These are phyloP conservation scores for Agriotes lineatus DNA, from an alignment of 2,888 invertebrate species.

Conservation along the genomic window DNA sequence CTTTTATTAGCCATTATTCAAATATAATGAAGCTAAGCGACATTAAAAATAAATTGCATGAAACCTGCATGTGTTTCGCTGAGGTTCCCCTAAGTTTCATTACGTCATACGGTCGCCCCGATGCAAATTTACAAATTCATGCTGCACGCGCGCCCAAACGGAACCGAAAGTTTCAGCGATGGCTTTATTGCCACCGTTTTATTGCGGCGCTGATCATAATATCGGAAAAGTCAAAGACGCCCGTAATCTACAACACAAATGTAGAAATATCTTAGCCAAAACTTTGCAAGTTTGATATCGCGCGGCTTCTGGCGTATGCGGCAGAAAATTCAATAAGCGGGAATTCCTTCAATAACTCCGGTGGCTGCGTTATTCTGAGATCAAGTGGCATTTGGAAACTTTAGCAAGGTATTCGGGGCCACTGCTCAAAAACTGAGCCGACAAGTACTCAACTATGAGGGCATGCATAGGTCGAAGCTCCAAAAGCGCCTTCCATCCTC, in stretches of 20 bases:
- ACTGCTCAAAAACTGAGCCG: slow-evolving; percentile 2
- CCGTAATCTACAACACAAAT: slow-evolving; percentile 33
- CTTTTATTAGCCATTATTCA: too few species aligned
- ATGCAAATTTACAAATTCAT: too few species aligned
- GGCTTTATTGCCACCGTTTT: not conserved
- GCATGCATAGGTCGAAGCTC: too few species aligned
- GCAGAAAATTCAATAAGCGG: slow-evolving; percentile 41
- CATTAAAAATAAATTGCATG: too few species aligned
- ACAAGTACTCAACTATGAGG: not conserved
- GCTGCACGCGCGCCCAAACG: too few species aligned
- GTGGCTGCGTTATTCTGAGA: slow-evolving; percentile 29
- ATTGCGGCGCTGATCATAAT: slow-evolving; percentile 10
- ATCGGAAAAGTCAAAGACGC: slow-evolving; percentile 10
- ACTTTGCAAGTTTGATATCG: slow-evolving; percentile 20
- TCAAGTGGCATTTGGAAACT: slow-evolving; percentile 39
- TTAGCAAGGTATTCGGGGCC: slow-evolving; percentile 27
- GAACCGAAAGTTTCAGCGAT: not conserved
- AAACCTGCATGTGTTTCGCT: too few species aligned
- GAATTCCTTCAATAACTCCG: slow-evolving; percentile 40
- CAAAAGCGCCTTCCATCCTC: not conserved
- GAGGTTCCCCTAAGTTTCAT: too few species aligned
- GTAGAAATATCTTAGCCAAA: slow-evolving; percentile 26
- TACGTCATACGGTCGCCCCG: too few species aligned
- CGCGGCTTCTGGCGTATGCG: slow-evolving; percentile 33
- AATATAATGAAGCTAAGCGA: too few species aligned